phyloP scores from a whole-genome alignment of 2,888 invertebrate genomes.

The Ornithoptera alexandrae region DNA sequence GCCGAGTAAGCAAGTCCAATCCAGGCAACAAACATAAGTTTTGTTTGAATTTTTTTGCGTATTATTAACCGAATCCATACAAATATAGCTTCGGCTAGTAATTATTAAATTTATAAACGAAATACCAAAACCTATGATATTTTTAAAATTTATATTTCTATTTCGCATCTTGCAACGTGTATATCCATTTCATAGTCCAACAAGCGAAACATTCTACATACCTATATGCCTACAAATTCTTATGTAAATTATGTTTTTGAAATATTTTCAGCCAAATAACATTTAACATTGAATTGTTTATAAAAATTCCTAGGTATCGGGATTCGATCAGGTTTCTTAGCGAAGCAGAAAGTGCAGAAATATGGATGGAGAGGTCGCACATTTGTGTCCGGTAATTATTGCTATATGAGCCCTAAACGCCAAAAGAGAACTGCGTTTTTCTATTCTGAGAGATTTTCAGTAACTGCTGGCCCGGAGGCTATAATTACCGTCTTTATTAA shows the following conservation, averaged over 20 bases:
- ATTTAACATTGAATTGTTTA: no score
- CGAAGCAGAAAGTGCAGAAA: conserved; percentile 45
- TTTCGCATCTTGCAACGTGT: no score
- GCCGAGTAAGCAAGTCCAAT: conserved; percentile 39
- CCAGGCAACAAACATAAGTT: background rate
- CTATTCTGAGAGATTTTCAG: conserved; percentile 61
- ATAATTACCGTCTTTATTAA: conserved; percentile 43
- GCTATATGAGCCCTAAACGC: conserved; percentile 46
- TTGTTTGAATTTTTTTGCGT: background rate
- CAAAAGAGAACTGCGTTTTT: conserved; percentile 46
- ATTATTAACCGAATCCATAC: background rate
- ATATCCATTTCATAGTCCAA: no score
- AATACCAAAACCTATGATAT: no score
- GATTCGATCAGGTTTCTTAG: conserved; percentile 45
- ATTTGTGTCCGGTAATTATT: conserved; percentile 53
- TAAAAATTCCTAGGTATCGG: conserved; percentile 47
- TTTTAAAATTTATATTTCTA: no score
- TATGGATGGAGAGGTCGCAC: conserved; percentile 58
- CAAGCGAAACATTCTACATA: no score
- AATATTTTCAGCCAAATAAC: no score
- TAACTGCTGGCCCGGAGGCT: conserved; percentile 49
- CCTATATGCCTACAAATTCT: no score
- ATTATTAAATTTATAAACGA: no score
- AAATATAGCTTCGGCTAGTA: no score
- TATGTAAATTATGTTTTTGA: no score